Evolutionary conservation across 2,113 vertebrate species (phyloP), one percentile per base, ranked within the genome.

Genomic region (Scophthalmus maximus): DNA sequence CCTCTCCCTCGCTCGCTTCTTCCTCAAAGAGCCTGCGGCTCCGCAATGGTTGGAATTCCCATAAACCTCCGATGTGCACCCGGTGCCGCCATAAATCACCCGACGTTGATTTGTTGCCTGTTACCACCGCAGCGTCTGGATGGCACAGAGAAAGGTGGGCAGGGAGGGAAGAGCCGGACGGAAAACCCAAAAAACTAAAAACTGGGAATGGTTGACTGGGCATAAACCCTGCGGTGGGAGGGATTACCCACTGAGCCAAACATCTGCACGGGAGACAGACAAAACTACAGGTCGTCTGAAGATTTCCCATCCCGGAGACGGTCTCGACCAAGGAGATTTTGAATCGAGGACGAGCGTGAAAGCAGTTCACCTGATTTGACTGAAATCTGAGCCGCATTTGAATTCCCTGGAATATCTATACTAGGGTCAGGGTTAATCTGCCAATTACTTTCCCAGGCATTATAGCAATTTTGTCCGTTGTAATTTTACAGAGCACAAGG

Each of bases 1-100:
- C 29, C 63, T 73, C 72, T 55, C 40, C 42, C 29, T 65, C 36
- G 64, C 58, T 82, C 15, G 30, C 56, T 52, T 52, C 55, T 68
- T 82, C 78, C 60, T 62, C 9, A 0, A 32, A 62, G 85, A 83
- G 47, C 47, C 52, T 73, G 81, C 11, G 81, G 87, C 69, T 82
- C 75, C 61, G 65, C 8, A 15, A 83, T 67, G 65, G 74, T 32
- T 79, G 87, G 83, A 88, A 88, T 87, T 86, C 83, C 69, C 77
- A 87, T 88, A 88, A 90, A 88, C 36, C 77, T 79, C 76, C 17
- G 5, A 79, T 47, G 36, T 66, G 53, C 57, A 18, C 53, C 7
- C 55, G 47, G 59, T 26, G 59, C 81, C 53, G 79, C 62, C 56
- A 32, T 81, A 79, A 86, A 88, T 87, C 81, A 84, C 4, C 52